Evolutionary conservation across 2,113 vertebrate species (phyloP).

Genomic region (Stegastes partitus): DNA sequence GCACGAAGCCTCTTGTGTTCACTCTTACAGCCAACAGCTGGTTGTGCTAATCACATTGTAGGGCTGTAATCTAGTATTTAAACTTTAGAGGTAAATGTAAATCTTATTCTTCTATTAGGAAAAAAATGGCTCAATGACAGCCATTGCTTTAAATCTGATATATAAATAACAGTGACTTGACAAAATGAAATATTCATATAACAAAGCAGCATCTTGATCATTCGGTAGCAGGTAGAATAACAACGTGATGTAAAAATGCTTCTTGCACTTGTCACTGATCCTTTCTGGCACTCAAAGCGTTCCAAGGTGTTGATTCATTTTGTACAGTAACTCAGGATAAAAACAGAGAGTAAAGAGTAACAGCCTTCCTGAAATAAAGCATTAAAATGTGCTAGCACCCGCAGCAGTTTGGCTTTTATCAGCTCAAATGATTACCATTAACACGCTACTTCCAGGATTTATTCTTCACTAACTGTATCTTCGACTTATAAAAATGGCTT

Average conservation of each 20-base stretch:
- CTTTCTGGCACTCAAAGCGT: background rate
- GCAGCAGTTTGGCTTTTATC: background rate
- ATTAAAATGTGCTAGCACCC: background rate
- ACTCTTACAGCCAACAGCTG: too few species aligned
- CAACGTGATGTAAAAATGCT: background rate
- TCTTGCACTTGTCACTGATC: background rate
- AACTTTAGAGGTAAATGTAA: too few species aligned
- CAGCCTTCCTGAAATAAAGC: slow-evolving; percentile 4
- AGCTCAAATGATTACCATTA: slow-evolving; percentile 1
- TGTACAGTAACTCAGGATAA: background rate
- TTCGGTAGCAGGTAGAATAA: too few species aligned
- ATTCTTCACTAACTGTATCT: background rate
- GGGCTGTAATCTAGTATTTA: too few species aligned
- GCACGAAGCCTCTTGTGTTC: too few species aligned
- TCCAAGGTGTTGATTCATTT: background rate
- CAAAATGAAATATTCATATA: too few species aligned
- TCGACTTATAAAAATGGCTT: background rate
- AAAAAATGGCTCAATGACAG: too few species aligned
- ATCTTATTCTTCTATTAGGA: too few species aligned
- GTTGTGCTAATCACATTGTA: too few species aligned
- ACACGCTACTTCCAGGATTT: background rate
- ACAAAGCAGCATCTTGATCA: too few species aligned
- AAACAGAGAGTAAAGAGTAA: background rate
- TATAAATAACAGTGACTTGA: too few species aligned
- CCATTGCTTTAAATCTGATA: too few species aligned